Evolutionary conservation across 2,113 vertebrate species (phyloP), one percentile per base, ranked within the genome.

Genomic region (Leuciscus idus): DNA sequence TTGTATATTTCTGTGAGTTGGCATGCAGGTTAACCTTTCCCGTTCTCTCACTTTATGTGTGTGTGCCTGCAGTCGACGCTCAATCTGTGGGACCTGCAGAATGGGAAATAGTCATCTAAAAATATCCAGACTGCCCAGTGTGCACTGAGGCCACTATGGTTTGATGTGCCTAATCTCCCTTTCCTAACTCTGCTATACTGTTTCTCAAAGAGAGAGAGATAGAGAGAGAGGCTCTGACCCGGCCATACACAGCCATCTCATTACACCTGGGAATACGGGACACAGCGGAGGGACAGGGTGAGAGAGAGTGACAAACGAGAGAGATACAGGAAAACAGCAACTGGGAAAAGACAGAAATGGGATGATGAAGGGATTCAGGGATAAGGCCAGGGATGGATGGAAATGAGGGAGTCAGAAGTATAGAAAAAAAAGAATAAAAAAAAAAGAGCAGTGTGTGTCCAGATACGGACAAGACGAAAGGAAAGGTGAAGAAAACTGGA

Each of bases 101-200:
- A 86, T 85, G 81, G 73, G 73, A 85, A 87, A 87, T 39, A 62
- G 80, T 85, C 77, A 52, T 88, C 89, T 88, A 90, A 88, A 90
- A 90, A 90, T 90, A 90, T 62, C 85, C 84, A 36, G 82, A 79
- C 85, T 85, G 80, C 85, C 84, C 82, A 88, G 77, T 76, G 77
- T 86, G 85, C 74, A 83, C 62, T 57, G 84, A 84, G 84, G 85
- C 85, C 57, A 86, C 84, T 73, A 70, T 17, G 76, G 86, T 77
- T 85, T 90, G 85, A 90, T 90, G 85, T 81, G 89, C 73, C 87
- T 90, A 88, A 88, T 88, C 89, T 88, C 73, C 70, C 33, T 89
- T 81, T 81, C 72, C 70, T 84, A 89, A 89, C 83, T 86, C 68
- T 2, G 70, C 79, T 52, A 73, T 39, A 19, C 64, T 73, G 77